A percentile compares a stretch with the other conserved stretches of the same genome.
phyloP scores from a whole-genome alignment of 2,888 invertebrate species.

The Cheiracanthium punctorium region DNA sequence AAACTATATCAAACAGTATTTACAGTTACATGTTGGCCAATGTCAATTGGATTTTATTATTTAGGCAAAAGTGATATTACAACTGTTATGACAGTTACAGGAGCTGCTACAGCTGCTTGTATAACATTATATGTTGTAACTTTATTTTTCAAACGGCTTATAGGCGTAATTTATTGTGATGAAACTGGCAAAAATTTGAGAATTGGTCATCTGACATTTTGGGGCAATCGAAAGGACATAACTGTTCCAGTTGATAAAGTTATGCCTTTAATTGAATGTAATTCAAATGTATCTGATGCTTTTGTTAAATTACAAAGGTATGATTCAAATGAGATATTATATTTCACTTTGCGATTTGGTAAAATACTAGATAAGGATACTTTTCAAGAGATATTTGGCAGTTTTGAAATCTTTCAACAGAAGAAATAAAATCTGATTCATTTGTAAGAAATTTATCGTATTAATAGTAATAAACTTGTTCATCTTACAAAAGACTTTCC shows the following conservation, averaged over 20 bases:
- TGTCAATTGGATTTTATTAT: slow-evolving; percentile 59
- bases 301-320: slow-evolving; percentile 73
- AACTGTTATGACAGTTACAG: slow-evolving; percentile 46
- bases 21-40: slow-evolving; percentile 71
- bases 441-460: too few relatives aligned
- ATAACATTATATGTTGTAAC: slow-evolving; percentile 80
- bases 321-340: slow-evolving; percentile 66
- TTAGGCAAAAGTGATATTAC: slow-evolving; percentile 35
- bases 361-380: slow-evolving; percentile 67
- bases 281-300: slow-evolving; percentile 67
- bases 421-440: slow-evolving; percentile 53
- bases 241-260: slow-evolving; percentile 80
- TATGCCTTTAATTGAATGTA: slow-evolving; percentile 78
- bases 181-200: slow-evolving; percentile 79
- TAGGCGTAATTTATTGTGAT: slow-evolving; percentile 83
- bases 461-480: too few relatives aligned
- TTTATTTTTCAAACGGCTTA: slow-evolving; percentile 79
- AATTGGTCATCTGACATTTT: slow-evolving; percentile 83
- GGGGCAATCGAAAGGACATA: slow-evolving; percentile 82
- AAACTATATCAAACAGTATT: slow-evolving; percentile 74
- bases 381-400: slow-evolving; percentile 72
- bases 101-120: slow-evolving; percentile 77
- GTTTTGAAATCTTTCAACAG: slow-evolving; percentile 25
- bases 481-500: too few relatives aligned
- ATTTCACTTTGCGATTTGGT: slow-evolving; percentile 72